A percentile compares a stretch with the other conserved stretches of the same genome.
Conservation (phyloP, 2,797 vertebrate genomes). For the Ciconia nigra region DNA sequence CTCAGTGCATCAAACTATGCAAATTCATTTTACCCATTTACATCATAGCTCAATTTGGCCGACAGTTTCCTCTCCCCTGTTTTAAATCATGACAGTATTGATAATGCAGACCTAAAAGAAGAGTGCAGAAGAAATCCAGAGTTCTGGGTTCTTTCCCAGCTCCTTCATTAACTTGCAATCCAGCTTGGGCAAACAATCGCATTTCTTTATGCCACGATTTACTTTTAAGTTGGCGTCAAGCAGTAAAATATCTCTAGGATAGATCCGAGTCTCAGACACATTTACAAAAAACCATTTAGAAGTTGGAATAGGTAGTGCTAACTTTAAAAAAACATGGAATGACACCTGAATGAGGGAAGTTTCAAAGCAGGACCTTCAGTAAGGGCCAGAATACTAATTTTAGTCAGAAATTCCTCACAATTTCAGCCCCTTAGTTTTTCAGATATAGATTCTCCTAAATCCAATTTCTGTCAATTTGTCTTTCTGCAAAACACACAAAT, state of each 20-base stretch:
- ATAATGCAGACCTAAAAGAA: background rate
- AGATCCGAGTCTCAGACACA: background rate
- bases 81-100: background rate
- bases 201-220: background rate
- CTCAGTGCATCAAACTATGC: background rate
- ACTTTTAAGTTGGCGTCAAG: background rate
- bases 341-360: background rate
- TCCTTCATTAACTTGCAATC: background rate
- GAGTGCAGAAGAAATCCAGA: background rate
- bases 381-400: background rate
- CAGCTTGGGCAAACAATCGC: background rate
- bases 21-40: background rate
- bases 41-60: background rate
- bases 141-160: background rate
- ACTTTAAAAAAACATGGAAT: background rate
- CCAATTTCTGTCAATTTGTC: background rate
- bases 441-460: background rate
- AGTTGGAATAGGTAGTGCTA: background rate
- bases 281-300: background rate
- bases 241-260: background rate
- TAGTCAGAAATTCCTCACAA: background rate
- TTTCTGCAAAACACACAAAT: background rate
- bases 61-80: background rate
- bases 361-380: background rate
- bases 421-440: background rate